Evolutionary conservation across 2,888 invertebrate species (phyloP), one percentile per base, ranked within the genome.

Genomic region (Agonopterix subpropinquella): DNA sequence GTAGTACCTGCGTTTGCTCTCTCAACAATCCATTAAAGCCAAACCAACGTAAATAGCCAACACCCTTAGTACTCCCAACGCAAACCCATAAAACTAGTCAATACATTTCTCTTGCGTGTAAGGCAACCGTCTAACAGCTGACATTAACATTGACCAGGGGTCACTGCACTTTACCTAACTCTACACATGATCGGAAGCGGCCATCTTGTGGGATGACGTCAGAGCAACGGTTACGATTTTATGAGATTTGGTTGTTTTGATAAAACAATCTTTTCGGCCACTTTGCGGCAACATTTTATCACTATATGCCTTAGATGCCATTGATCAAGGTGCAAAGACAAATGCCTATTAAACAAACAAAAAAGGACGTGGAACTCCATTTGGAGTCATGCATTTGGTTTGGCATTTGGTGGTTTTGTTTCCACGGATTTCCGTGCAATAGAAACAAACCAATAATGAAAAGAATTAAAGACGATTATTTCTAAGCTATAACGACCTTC

Each of bases 101-200:
- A 65, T 69, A 65, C 63, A 55, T 50, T 53, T 63, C 59, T 61
- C 54, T 53, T 45, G 51, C 53, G 52, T 54, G 45, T 54, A 49
- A 49, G 51, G 50, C 49, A 54, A 58, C 57, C 55, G 53, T 64
- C 58, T 65, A 67, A 73, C 76, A 80, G 72, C 73, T 80, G 80
- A 79, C 78, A 80, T 79, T 79, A 79, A 78, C 80, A 77, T 80
- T 77, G 73, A 66, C 53, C 28, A 65, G 69, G 50, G 81, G 80
- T 82, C 82, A 80, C 56, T 75, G 78, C 66, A 70, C 81, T 74
- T 71, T 70, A 70, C 70, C 70, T 70, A 75, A 71, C 67, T 63
- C 67, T 64, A 66, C 68, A 70, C 67, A 70, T 68, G 69, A 70
- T 70, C 67, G 58, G 55, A 56, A 51, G 52, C 59, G 57, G 71